A percentile compares a stretch with the other conserved stretches of the same genome.
These are phyloP conservation scores for Mustela lutreola DNA, from an alignment of 2,113 vertebrate genomes.

Conservation along the genomic window DNA sequence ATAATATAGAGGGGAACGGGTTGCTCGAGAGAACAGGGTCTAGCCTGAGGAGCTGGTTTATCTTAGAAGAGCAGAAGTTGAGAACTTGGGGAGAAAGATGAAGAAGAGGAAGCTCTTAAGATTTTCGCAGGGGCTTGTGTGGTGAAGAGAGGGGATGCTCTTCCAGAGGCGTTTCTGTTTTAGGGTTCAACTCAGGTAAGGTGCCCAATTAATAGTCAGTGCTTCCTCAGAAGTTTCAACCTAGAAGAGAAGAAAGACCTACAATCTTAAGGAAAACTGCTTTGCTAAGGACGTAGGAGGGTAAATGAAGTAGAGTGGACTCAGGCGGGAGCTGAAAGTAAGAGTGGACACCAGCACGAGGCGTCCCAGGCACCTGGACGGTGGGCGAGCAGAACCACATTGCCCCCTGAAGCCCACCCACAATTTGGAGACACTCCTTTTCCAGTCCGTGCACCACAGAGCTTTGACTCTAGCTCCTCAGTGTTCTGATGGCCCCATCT, in stretches of 20 bases:
- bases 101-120: neutral
- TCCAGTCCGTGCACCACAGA: neutral
- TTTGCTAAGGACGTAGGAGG: neutral
- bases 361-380: fast-evolving
- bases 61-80: neutral
- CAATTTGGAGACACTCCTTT: neutral
- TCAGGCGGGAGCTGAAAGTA: neutral
- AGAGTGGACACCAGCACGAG: neutral
- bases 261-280: neutral
- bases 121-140: neutral
- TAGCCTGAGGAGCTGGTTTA: neutral
- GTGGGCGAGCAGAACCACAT: fast-evolving
- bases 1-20: neutral
- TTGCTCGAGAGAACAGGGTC: neutral
- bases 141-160: neutral
- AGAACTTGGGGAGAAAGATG: neutral
- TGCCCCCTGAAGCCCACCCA: neutral
- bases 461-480: neutral
- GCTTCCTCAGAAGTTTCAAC: neutral
- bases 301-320: neutral
- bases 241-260: neutral
- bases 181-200: neutral
- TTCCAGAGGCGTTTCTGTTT: neutral
- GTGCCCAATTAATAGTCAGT: neutral
- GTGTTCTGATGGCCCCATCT: neutral